These are phyloP conservation scores for Cerceris rybyensis DNA, from an alignment of 2,888 invertebrate species.

Conservation along the genomic window DNA sequence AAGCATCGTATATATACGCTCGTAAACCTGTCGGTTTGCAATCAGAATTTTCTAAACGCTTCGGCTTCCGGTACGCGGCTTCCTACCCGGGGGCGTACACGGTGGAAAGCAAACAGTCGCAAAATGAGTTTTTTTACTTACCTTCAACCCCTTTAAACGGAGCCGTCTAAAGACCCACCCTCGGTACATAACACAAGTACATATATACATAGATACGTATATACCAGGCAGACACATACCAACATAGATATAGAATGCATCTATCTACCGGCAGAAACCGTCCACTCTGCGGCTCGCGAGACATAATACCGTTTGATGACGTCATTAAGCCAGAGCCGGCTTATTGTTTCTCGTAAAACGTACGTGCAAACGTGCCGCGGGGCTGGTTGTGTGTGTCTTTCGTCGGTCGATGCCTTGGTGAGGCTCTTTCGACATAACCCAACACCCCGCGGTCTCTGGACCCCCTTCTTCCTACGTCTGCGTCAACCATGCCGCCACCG, in stretches of 20 bases:
- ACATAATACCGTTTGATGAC: constrained; percentile 74
- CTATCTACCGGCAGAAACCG: constrained; percentile 54
- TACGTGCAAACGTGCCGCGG: constrained; percentile 58
- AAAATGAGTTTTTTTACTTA: constrained; percentile 25
- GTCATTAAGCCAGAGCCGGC: constrained; percentile 71
- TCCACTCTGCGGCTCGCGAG: constrained; percentile 56
- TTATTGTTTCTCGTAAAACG: constrained; percentile 77
- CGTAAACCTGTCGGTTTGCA: background rate
- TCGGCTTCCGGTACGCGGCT: background rate
- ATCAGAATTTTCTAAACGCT: constrained; percentile 1
- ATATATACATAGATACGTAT: constrained; percentile 37
- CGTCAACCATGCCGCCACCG: constrained; percentile 9
- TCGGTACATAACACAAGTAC: background rate
- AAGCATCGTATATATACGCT: background rate
- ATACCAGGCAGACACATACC: constrained; percentile 20
- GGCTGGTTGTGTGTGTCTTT: constrained; percentile 13
- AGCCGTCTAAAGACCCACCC: background rate
- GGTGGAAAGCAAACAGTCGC: constrained; percentile 8
- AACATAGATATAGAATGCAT: constrained; percentile 41
- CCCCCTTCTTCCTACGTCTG: constrained; percentile 14
- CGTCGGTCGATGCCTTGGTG: constrained; percentile 28
- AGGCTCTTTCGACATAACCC: constrained; percentile 41
- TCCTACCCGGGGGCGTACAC: background rate
- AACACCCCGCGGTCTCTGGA: constrained; percentile 24
- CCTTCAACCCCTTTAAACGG: constrained; percentile 6